Evolutionary conservation across 2,888 invertebrate genomes (phyloP), one percentile per base, ranked within the genome.

Genomic region (Agrochola lychnidis): DNA sequence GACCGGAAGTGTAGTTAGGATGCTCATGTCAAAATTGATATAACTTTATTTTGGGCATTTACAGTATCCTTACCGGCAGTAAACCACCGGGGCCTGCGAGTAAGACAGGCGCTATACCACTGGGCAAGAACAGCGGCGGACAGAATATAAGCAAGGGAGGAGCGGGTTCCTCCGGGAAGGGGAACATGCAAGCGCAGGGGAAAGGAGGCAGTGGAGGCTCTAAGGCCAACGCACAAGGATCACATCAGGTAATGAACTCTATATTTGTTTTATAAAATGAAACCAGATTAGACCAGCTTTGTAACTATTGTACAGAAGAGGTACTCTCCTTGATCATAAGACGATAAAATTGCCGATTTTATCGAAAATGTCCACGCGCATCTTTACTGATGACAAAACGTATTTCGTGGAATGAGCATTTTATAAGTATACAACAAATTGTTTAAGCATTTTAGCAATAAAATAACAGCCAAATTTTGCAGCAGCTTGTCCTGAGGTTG

Each of bases 61-160:
- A 73, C 91, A 96, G 95, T 81, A 86, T 95, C 59, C 89, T 96
- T 84, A 94, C 95, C 70, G 96, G 95, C 81, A 95, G 94, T 73
- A 97, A 97, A 91, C 96, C 95, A 79, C 95, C 97, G 14, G 96
- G 97, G 14, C 96, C 97, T 14, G 96, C 97, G 1, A 95, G 97
- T 81, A 97, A 97, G 89, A 97, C 97, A 1, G 96, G 97, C 16
- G 96, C 92, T 2, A 78, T 95, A 22, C 94, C 95, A 5, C 83
- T 95, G 22, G 93, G 94, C 57, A 96, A 96, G 79, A 90, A 92
- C 59, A 91, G 93, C 5, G 88, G 91, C 42, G 88, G 91, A 6
- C 93, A 92, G 59, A 89, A 89, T 67, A 75, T 88, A 22, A 89
- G 91, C 73, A 95, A 95, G 74, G 92, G 92, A 10, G 88, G 88